A percentile compares a stretch with the other conserved stretches of the same genome.
These are phyloP conservation scores for Teinopalpus imperialis DNA, from an alignment of 2,888 invertebrate genomes.

Conservation along the genomic window DNA sequence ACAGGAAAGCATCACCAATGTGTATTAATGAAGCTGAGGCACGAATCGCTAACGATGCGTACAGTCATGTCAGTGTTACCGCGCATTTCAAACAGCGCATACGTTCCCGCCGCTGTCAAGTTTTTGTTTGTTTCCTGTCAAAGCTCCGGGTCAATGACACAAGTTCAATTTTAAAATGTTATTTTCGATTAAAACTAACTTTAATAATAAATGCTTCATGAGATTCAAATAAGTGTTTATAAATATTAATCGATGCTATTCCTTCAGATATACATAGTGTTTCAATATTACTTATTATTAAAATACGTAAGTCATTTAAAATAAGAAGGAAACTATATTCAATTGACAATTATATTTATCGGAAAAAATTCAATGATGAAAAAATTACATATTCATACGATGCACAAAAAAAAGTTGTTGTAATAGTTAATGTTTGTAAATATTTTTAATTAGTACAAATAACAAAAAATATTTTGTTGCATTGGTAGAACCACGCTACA, in stretches of 20 bases:
- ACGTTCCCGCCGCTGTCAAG: slow-evolving; percentile 43
- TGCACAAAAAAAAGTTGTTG: too few species aligned
- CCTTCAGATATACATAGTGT: background rate
- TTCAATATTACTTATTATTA: background rate
- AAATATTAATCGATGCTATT: background rate
- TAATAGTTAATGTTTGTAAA: too few species aligned
- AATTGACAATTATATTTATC: too few species aligned
- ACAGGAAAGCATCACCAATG: slow-evolving; percentile 73
- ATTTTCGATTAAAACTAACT: slow-evolving; percentile 19
- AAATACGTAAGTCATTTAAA: slow-evolving; percentile 7
- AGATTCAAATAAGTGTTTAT: slow-evolving; percentile 13
- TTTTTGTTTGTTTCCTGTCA: slow-evolving; percentile 43
- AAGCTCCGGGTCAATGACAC: slow-evolving; percentile 39
- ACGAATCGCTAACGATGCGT: slow-evolving; percentile 58
- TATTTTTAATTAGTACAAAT: too few species aligned
- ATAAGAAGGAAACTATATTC: slow-evolving; percentile 22
- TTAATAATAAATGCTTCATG: background rate
- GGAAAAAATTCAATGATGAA: slow-evolving; percentile 11
- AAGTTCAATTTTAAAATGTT: slow-evolving; percentile 28
- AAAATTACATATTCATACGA: too few species aligned
- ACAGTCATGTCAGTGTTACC: slow-evolving; percentile 61
- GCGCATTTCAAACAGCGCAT: slow-evolving; percentile 63
- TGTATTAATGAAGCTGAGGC: slow-evolving; percentile 71
- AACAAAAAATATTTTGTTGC: too few species aligned
- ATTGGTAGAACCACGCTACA: too few species aligned